phyloP scores from a whole-genome alignment of 2,113 vertebrate genomes.

The Hiodon alosoides region DNA sequence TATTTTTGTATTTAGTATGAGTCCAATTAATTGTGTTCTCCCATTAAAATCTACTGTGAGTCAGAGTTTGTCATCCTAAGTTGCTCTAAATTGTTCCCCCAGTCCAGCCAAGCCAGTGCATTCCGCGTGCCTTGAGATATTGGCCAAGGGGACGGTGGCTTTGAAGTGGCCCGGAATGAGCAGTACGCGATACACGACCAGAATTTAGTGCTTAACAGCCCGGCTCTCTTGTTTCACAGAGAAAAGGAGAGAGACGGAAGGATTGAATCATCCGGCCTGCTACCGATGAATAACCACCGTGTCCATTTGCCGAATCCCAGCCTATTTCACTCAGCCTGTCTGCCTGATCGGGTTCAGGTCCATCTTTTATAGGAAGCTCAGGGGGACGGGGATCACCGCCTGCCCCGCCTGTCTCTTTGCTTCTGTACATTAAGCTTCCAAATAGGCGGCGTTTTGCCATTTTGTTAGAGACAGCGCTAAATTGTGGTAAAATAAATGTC shows the following conservation, averaged over 20 bases:
- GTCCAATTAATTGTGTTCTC: background rate
- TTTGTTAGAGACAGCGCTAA: conserved; percentile 3
- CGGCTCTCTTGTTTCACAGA: background rate
- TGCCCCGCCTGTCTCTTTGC: background rate
- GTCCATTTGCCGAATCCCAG: background rate
- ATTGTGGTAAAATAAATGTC: conserved; percentile 4
- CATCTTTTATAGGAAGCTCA: conserved; percentile 6
- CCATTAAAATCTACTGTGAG: background rate
- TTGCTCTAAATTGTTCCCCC: no score
- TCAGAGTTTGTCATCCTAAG: no score
- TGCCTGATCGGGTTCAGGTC: background rate
- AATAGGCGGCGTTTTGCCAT: background rate
- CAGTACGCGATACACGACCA: background rate
- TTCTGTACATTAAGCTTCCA: conserved; percentile 1
- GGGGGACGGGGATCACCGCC: background rate
- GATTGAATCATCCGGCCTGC: conserved; percentile 16
- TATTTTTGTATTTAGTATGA: no score
- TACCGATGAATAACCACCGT: conserved; percentile 9
- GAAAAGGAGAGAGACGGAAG: background rate
- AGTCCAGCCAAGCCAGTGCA: background rate
- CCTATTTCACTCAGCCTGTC: background rate
- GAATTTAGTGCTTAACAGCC: background rate
- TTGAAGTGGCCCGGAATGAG: background rate
- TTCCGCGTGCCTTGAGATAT: background rate
- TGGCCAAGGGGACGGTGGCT: background rate